Percentiles rank a stretch among this genome's conserved stretches.
Evolutionary conservation across 1,140 invertebrate species (phyloP).

Genomic region (Microplitis mediator): DNA sequence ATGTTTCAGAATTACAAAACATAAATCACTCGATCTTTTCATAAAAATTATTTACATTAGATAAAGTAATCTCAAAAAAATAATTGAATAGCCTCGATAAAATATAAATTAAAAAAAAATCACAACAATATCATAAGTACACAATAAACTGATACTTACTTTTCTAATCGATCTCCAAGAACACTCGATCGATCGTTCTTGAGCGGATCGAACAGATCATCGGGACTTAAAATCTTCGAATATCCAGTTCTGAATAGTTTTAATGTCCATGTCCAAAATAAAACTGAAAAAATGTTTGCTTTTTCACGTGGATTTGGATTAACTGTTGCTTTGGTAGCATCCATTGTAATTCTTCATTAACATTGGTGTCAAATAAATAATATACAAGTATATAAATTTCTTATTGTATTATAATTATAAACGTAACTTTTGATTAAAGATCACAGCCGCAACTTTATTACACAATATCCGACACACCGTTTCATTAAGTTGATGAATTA

Average conservation of each 20-base stretch:
- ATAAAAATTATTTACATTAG: no score
- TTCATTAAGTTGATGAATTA: no score
- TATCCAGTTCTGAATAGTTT: slow-evolving; percentile 65
- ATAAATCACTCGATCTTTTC: no score
- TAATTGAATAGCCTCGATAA: no score
- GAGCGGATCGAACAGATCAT: slow-evolving; percentile 66
- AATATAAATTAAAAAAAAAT: not conserved
- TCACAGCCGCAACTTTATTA: no score
- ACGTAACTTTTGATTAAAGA: no score
- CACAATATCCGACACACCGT: not conserved
- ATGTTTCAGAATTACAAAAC: no score
- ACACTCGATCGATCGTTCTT: slow-evolving; percentile 61
- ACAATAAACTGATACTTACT: slow-evolving; percentile 37
- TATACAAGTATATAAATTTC: no score
- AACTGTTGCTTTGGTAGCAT: slow-evolving; percentile 34
- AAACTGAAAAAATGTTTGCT: slow-evolving; percentile 41
- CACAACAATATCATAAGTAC: no score
- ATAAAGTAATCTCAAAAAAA: no score
- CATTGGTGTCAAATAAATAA: no score
- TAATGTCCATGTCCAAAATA: slow-evolving; percentile 61
- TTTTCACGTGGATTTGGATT: slow-evolving; percentile 47
- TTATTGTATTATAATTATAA: no score
- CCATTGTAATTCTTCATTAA: slow-evolving; percentile 34
- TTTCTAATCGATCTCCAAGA: slow-evolving; percentile 53
- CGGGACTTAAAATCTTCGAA: slow-evolving; percentile 61